These are phyloP conservation scores for Metalampra italica DNA, from an alignment of 2,888 invertebrate species.

Conservation along the genomic window DNA sequence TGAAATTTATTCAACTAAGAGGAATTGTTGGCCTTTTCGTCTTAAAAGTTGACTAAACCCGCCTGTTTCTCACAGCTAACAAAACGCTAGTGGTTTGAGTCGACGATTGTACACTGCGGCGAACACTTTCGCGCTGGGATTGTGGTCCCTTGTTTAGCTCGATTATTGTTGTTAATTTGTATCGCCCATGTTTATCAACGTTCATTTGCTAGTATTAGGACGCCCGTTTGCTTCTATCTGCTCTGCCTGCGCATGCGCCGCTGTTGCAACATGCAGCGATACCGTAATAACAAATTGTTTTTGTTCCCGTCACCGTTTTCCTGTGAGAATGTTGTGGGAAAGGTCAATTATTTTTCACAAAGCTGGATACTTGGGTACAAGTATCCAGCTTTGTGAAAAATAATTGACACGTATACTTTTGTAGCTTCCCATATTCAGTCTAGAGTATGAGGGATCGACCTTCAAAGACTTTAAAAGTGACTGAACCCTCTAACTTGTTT, in stretches of 20 bases:
- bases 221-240: slow-evolving; percentile 10
- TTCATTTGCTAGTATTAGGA: slow-evolving; percentile 16
- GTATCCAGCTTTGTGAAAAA: no score
- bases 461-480: no score
- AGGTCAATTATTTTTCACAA: no score
- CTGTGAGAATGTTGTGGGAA: slow-evolving; percentile 7
- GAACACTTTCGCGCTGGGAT: slow-evolving; percentile 35
- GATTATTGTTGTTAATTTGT: slow-evolving; percentile 59
- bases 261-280: slow-evolving; percentile 1
- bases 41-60: no score
- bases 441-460: no score
- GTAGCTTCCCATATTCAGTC: no score
- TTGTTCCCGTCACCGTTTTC: slow-evolving; percentile 1
- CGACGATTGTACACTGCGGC: slow-evolving; percentile 20
- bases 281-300: slow-evolving; percentile 10
- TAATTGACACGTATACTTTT: no score
- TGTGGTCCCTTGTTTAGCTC: slow-evolving; percentile 36
- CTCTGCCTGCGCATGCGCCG: neutral
- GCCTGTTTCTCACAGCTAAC: neutral
- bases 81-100: slow-evolving; percentile 6
- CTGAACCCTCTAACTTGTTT: no score
- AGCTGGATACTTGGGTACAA: no score
- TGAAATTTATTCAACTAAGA: no score
- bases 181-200: slow-evolving; percentile 42
- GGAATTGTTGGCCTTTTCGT: no score